Base-by-base conservation (phyloP, 2,113 vertebrate species). In the Peromyscus maniculatus region DNA sequence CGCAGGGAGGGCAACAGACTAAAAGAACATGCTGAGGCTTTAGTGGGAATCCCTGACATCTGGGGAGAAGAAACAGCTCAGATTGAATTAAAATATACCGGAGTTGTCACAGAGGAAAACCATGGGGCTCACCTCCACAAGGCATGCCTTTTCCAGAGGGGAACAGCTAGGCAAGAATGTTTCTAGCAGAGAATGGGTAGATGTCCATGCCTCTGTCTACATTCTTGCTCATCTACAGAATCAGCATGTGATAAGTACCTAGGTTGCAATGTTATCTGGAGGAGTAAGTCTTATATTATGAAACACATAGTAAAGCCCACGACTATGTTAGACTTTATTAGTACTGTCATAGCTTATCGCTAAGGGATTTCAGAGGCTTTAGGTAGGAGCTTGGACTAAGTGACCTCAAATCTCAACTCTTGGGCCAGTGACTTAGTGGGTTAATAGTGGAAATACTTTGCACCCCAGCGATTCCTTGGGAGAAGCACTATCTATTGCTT, bases 51-150 rank as follows among this genome's bases (percentile, higher is more conserved):
- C 80, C 92, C 75, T 88, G 19, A 59, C 71, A 91, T 77, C 4
- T 91, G 49, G 26, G 67, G 89, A 92, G 72, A 92, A 89, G 77
- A 67, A 78, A 95, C n/a, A 80, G 33, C 33, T 96, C 33, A 36
- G 74, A 66, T 3, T 67, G 62, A 90, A 75, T 94, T 82, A 84
- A 84, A 97, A 64, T 80, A 28, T 67, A 39, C 28, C 82, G 43
- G 26, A 75, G 10, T 75, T 82, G n/a, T 75, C 52, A 57, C 33
- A 17, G 36, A 90, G 26, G 78, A 77, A 87, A 72, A 36, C 8
- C 64, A 55, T 3, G 12, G 66, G 5, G 39, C 52, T 89, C 19
- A 24, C 24, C 92, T 91, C 93, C 82, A 28, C 39, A 52, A 93
- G 66, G 28, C 64, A 46, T 49, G 26, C n/a, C 36, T 33, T 89